Evolutionary conservation across 2,888 invertebrate species (phyloP).

Genomic region (Muschampia plurimacula): DNA sequence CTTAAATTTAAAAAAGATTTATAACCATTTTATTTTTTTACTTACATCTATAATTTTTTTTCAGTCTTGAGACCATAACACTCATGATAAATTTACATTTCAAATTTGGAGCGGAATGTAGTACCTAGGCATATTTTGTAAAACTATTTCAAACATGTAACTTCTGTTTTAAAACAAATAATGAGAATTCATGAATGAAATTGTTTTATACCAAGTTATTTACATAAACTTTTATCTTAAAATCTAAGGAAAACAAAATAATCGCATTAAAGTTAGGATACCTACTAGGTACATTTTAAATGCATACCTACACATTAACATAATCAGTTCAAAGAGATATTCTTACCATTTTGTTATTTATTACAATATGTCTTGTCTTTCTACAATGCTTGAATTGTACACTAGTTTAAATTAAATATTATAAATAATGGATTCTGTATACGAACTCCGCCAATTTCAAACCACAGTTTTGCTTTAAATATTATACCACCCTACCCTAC

Average conservation of each 20-base stretch:
- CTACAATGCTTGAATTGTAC: neutral
- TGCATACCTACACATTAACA: slow-evolving; percentile 24
- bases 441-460: too few species aligned
- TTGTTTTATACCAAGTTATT: slow-evolving; percentile 43
- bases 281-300: slow-evolving; percentile 24
- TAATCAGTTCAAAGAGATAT: slow-evolving; percentile 2
- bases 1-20: neutral
- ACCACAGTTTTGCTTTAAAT: too few species aligned
- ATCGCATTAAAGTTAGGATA: neutral
- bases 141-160: slow-evolving; percentile 44
- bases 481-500: too few species aligned
- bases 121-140: slow-evolving; percentile 21
- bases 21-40: neutral
- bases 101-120: slow-evolving; percentile 20
- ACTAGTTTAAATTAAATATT: too few species aligned
- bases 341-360: neutral
- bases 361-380: neutral
- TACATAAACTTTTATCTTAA: slow-evolving; percentile 28
- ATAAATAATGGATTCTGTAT: too few species aligned
- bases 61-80: slow-evolving; percentile 14
- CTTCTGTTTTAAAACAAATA: neutral
- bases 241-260: neutral
- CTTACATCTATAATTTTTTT: neutral
- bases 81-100: slow-evolving; percentile 18
- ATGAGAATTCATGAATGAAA: slow-evolving; percentile 40